phyloP scores from a whole-genome alignment of 2,113 vertebrate species.

The Xiphophorus couchianus region DNA sequence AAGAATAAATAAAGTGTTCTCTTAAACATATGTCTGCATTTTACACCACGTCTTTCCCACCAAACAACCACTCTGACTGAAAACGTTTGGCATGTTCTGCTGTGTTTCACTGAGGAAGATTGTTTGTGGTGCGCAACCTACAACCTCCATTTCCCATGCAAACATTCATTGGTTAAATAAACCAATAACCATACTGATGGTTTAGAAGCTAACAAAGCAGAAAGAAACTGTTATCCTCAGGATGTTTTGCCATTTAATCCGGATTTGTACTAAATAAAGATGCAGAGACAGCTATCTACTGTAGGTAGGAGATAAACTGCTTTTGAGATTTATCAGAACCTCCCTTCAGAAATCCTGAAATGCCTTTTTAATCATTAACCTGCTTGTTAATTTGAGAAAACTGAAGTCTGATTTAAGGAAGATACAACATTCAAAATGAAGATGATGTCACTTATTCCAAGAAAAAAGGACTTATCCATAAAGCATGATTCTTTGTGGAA shows the following conservation, averaged over 20 bases:
- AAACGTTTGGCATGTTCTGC: not conserved
- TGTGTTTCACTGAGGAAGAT: not conserved
- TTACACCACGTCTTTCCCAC: not conserved
- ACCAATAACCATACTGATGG: not conserved
- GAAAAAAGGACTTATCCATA: too few species aligned
- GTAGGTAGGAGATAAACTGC: not conserved
- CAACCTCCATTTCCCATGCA: not conserved
- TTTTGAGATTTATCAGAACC: not conserved
- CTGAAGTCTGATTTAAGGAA: not conserved
- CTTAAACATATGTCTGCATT: not conserved
- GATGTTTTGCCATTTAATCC: not conserved
- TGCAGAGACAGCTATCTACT: not conserved
- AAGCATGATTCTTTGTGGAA: too few species aligned
- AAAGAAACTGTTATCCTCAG: not conserved
- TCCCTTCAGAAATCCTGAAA: too few species aligned
- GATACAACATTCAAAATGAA: not conserved
- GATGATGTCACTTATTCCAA: too few species aligned
- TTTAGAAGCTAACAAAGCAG: not conserved
- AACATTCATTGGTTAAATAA: not conserved
- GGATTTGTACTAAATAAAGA: not conserved
- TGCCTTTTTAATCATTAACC: slow-evolving; percentile 1
- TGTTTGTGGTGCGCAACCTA: not conserved
- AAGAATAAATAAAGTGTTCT: not conserved
- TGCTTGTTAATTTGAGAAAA: slow-evolving; percentile 18
- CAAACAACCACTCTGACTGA: not conserved